Percentiles rank a stretch among this genome's conserved stretches.
These are phyloP conservation scores for Drosophila arawakana DNA, from an alignment of 1,140 invertebrate genomes.

Conservation along the genomic window DNA sequence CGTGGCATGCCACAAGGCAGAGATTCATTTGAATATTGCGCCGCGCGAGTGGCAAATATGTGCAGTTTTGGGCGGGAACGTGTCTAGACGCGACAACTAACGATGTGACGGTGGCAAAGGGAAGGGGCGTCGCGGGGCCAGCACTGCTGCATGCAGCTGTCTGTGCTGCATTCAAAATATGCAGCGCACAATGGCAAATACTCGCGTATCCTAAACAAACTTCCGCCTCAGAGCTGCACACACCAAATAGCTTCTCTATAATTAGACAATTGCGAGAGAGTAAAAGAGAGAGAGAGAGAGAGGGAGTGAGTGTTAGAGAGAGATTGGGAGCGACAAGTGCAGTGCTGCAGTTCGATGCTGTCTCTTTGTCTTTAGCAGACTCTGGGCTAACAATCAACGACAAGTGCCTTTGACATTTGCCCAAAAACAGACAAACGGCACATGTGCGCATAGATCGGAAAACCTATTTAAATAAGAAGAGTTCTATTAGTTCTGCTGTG, in stretches of 20 bases:
- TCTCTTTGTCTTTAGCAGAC: constrained; percentile 2
- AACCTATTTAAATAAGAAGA: not conserved
- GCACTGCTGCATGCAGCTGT: constrained; percentile 57
- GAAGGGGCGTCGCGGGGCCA: not conserved
- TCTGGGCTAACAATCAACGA: constrained; percentile 50
- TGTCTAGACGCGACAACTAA: constrained; percentile 44
- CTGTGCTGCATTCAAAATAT: constrained; percentile 34
- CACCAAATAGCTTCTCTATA: constrained; percentile 63
- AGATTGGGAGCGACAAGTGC: constrained; percentile 31
- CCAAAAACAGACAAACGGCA: constrained; percentile 31
- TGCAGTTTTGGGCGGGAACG: constrained; percentile 27
- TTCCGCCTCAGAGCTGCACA: constrained; percentile 60
- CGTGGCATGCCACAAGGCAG: constrained; percentile 50
- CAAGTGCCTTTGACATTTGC: constrained; percentile 68
- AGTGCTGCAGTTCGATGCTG: constrained; percentile 22
- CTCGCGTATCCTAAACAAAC: constrained; percentile 74
- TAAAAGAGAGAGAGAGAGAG: constrained; percentile 15
- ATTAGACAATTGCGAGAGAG: constrained; percentile 46
- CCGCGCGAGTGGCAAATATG: constrained; percentile 9
- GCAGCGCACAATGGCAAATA: constrained; percentile 60
- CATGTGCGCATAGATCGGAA: constrained; percentile 22
- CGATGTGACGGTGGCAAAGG: not conserved
- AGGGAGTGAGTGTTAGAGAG: too few relatives aligned
- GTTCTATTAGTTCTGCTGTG: not conserved
- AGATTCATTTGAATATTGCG: constrained; percentile 72